These are phyloP conservation scores for Mycalesis mineus DNA, from an alignment of 2,888 invertebrate genomes.

Conservation along the genomic window DNA sequence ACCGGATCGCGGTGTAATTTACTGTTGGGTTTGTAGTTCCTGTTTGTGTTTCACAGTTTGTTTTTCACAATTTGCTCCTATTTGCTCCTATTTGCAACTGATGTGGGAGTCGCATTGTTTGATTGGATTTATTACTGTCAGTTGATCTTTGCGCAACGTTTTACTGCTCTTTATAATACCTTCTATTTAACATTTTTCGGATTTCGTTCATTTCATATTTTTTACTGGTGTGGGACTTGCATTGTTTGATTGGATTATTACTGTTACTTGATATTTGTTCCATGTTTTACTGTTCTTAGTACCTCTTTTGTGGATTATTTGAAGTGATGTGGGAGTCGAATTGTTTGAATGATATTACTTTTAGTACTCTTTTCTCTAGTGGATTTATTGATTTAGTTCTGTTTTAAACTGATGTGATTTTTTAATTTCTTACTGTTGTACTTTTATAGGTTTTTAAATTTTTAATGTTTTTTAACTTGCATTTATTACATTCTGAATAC, in stretches of 20 bases:
- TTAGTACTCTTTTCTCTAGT: no score
- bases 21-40: slow-evolving; percentile 56
- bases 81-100: slow-evolving; percentile 30
- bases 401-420: no score
- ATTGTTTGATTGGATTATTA: slow-evolving; percentile 8
- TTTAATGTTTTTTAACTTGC: no score
- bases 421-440: no score
- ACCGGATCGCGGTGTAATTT: slow-evolving; percentile 64
- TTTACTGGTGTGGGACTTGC: slow-evolving; percentile 23
- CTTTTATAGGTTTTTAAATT: no score
- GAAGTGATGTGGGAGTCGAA: neutral
- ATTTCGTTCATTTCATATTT: slow-evolving; percentile 17
- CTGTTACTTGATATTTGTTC: neutral
- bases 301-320: neutral
- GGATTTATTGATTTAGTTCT: no score
- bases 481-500: no score
- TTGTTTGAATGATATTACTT: neutral
- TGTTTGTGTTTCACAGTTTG: slow-evolving; percentile 53
- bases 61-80: slow-evolving; percentile 44
- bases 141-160: slow-evolving; percentile 7
- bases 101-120: slow-evolving; percentile 21
- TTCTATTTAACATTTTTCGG: neutral
- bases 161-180: neutral
- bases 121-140: slow-evolving; percentile 23
- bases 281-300: neutral